Conservation (phyloP, 2,888 invertebrate genomes). For the Odontothrips loti region DNA sequence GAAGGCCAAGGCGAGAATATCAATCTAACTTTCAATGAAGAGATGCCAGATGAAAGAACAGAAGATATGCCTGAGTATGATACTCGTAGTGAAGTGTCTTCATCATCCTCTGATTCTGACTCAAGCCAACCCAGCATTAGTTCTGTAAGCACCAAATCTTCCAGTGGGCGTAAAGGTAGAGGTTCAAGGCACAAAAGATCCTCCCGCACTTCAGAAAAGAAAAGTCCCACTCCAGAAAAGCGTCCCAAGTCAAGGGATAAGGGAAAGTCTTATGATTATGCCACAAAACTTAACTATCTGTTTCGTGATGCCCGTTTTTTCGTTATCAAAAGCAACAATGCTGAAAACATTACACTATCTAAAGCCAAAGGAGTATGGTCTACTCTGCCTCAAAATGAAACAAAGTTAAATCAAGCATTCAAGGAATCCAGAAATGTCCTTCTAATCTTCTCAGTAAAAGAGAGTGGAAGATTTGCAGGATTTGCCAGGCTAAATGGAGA, state of each 20-base stretch:
- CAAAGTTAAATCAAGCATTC: slow-evolving; percentile 90
- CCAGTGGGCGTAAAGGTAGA: slow-evolving; percentile 49
- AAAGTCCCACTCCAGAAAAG: slow-evolving; percentile 46
- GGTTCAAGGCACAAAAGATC: slow-evolving; percentile 37
- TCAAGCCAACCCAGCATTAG: slow-evolving; percentile 61
- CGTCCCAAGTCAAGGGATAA: slow-evolving; percentile 47
- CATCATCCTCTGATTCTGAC: slow-evolving; percentile 65
- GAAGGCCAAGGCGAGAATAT: neutral
- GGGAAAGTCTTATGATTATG: slow-evolving; percentile 68
- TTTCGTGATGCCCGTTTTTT: slow-evolving; percentile 93
- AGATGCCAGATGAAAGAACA: slow-evolving; percentile 31
- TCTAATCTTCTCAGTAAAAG: slow-evolving; percentile 94
- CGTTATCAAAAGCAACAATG: slow-evolving; percentile 96
- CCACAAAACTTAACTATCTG: slow-evolving; percentile 86
- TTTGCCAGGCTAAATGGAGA: slow-evolving; percentile 88
- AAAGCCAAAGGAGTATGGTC: slow-evolving; percentile 98
- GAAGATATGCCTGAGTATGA: slow-evolving; percentile 54
- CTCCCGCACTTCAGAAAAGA: slow-evolving; percentile 36
- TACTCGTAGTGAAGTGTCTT: slow-evolving; percentile 84
- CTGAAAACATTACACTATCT: slow-evolving; percentile 90
- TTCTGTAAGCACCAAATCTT: slow-evolving; percentile 69
- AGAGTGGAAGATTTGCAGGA: slow-evolving; percentile 93
- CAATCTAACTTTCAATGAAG: neutral
- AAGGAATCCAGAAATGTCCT: slow-evolving; percentile 90
- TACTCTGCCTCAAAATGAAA: slow-evolving; percentile 94